Conservation (phyloP, 2,113 vertebrate genomes). For the Proteles cristata region DNA sequence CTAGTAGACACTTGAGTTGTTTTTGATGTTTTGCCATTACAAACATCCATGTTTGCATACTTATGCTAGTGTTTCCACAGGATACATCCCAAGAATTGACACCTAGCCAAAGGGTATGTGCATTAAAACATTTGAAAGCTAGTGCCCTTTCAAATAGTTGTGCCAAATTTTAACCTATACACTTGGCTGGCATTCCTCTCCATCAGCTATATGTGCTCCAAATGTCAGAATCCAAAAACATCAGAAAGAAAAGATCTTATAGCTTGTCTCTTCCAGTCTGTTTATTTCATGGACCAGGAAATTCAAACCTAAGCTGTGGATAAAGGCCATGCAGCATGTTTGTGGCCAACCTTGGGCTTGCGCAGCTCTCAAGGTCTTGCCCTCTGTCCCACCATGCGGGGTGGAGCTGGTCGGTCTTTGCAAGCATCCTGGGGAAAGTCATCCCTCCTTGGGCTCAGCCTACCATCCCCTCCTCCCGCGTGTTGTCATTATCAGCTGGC, state of each 20-base stretch:
- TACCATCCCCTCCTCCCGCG: fast-evolving
- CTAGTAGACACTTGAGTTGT: not conserved
- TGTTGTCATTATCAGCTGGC: not conserved
- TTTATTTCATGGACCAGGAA: not conserved
- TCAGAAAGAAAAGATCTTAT: not conserved
- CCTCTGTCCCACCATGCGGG: not conserved
- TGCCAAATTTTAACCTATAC: not conserved
- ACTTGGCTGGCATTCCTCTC: not conserved
- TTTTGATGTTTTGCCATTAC: not conserved
- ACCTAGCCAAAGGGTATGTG: not conserved
- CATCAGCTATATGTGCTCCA: not conserved
- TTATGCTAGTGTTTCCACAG: not conserved
- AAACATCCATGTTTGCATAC: not conserved
- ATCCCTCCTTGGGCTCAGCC: not conserved
- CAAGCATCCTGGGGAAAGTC: not conserved
- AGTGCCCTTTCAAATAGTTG: not conserved
- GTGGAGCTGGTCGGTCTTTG: not conserved
- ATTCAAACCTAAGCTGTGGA: not conserved
- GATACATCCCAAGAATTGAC: not conserved
- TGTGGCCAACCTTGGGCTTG: not conserved
- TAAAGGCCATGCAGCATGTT: not conserved
- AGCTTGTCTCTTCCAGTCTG: not conserved
- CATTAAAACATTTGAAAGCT: not conserved
- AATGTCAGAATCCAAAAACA: slow-evolving; percentile 34
- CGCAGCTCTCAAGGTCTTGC: not conserved